These are phyloP conservation scores for Actenoides lindsayi DNA, from an alignment of 2,113 vertebrate genomes.

Conservation along the genomic window DNA sequence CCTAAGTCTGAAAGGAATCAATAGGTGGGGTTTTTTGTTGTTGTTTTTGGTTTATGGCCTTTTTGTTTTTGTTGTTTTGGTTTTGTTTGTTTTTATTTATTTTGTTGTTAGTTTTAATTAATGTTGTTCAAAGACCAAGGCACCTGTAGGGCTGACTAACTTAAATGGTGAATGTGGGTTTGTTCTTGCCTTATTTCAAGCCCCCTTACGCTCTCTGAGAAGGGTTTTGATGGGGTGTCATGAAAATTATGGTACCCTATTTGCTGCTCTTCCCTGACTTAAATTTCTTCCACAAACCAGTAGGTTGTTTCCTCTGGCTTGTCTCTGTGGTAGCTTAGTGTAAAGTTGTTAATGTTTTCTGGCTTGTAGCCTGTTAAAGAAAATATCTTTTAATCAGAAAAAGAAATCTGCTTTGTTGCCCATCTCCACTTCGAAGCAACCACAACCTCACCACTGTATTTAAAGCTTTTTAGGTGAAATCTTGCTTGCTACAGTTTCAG, in stretches of 20 bases:
- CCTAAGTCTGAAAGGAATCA: background rate
- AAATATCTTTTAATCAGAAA: background rate
- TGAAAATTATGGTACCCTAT: background rate
- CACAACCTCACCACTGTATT: background rate
- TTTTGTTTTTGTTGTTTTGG: too few relatives aligned
- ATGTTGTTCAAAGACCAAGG: background rate
- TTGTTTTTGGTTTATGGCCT: rapidly evolving
- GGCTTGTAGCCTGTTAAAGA: background rate
- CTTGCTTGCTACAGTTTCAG: background rate
- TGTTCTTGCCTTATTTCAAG: background rate
- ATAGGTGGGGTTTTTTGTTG: background rate
- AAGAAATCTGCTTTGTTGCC: background rate
- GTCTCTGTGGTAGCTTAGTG: background rate
- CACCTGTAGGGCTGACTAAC: background rate
- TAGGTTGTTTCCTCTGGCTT: background rate
- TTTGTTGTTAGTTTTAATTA: background rate
- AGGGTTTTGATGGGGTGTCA: background rate
- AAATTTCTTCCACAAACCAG: background rate
- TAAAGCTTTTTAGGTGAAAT: background rate
- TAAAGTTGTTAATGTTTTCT: background rate
- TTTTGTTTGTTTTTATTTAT: background rate
- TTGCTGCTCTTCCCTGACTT: background rate
- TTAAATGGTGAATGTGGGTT: background rate
- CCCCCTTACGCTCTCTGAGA: background rate
- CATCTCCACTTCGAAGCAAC: background rate